Conservation (phyloP, 1,140 invertebrate genomes). For the Drosophila varians region DNA sequence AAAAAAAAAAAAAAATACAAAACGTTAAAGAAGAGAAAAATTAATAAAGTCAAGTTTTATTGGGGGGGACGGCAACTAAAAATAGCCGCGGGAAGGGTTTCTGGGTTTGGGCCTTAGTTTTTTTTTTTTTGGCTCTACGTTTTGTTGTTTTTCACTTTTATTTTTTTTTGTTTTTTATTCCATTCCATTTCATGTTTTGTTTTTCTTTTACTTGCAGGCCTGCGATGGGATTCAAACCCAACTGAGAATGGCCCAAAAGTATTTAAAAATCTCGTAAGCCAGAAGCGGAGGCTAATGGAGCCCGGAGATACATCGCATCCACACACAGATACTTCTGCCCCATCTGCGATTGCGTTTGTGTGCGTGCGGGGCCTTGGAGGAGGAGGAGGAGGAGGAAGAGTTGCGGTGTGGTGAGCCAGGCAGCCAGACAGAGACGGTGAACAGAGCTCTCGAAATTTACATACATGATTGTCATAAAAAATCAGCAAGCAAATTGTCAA, state of each 20-base stretch:
- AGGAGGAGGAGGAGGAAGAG: constrained; percentile 61
- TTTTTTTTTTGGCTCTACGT: constrained; percentile 7
- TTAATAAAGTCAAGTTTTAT: constrained; percentile 77
- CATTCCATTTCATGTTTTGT: constrained; percentile 12
- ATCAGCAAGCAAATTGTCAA: constrained; percentile 82
- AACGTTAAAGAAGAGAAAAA: constrained; percentile 17
- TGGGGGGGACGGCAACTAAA: constrained; percentile 46
- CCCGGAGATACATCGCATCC: constrained; percentile 34
- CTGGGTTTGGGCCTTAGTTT: constrained; percentile 20
- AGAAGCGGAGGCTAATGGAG: constrained; percentile 68
- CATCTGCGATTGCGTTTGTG: background rate
- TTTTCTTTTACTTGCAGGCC: constrained; percentile 9
- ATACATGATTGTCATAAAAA: constrained; percentile 82
- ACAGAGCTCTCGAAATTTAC: constrained; percentile 58
- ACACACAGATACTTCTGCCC: constrained; percentile 22
- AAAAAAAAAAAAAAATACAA: constrained; percentile 47
- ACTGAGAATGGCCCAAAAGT: constrained; percentile 66
- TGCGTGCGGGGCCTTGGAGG: constrained; percentile 55
- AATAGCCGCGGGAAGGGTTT: constrained; percentile 63
- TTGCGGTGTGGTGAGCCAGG: constrained; percentile 25
- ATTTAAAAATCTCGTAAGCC: constrained; percentile 75
- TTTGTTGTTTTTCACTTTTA: constrained; percentile 3
- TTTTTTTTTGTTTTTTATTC: background rate
- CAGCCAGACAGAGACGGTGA: constrained; percentile 6
- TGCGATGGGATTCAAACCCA: constrained; percentile 21